phyloP scores from a whole-genome alignment of 2,113 vertebrate genomes.

The Callochromis pleurospilus region DNA sequence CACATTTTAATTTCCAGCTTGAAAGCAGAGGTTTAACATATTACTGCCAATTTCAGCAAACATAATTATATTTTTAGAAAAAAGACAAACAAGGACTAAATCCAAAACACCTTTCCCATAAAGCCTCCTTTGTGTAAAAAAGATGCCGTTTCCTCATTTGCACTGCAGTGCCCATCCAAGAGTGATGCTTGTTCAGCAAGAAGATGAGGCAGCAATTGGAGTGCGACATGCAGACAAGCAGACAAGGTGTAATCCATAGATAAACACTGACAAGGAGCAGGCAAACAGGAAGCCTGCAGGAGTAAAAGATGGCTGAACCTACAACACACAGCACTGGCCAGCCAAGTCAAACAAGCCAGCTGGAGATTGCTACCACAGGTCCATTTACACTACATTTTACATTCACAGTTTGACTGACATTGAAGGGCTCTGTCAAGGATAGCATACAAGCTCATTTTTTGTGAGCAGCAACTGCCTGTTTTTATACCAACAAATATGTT shows the following conservation, averaged over 20 bases:
- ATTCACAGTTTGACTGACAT: constrained; percentile 42
- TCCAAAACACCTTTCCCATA: constrained; percentile 10
- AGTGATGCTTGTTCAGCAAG: constrained; percentile 64
- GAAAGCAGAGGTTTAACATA: constrained; percentile 10
- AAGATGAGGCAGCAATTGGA: constrained; percentile 41
- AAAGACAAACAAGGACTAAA: neutral
- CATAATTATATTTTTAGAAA: constrained; percentile 11
- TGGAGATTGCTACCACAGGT: constrained; percentile 21
- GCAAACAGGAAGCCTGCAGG: constrained; percentile 43
- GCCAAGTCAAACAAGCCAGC: constrained; percentile 48
- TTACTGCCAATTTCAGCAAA: constrained; percentile 1
- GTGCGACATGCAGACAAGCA: constrained; percentile 53
- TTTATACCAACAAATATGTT: constrained; percentile 17
- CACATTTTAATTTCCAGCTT: constrained; percentile 7
- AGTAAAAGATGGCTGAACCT: constrained; percentile 43
- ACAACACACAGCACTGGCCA: neutral
- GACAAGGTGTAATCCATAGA: constrained; percentile 66
- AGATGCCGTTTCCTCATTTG: constrained; percentile 43
- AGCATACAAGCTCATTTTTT: neutral
- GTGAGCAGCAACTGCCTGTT: neutral
- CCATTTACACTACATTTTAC: constrained; percentile 40
- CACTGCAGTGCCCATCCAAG: constrained; percentile 21
- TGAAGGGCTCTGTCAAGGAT: constrained; percentile 16
- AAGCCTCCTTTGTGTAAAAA: constrained; percentile 35
- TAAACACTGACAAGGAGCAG: constrained; percentile 63